Evolutionary conservation across 1,140 invertebrate species (phyloP).

Genomic region (Thaumatotibia leucotreta): DNA sequence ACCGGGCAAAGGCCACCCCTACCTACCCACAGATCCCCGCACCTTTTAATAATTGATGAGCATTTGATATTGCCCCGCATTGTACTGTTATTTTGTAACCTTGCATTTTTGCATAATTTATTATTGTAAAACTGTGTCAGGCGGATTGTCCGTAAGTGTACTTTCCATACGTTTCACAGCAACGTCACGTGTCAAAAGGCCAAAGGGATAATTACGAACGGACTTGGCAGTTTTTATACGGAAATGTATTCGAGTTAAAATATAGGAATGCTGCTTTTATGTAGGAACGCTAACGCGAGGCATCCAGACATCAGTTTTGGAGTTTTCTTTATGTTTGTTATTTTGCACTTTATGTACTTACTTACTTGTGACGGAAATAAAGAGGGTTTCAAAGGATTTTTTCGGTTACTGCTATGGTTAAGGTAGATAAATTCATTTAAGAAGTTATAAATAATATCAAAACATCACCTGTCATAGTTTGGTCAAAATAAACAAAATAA

Average conservation of each 20-base stretch:
- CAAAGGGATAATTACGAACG: conserved; percentile 37
- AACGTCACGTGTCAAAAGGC: conserved; percentile 37
- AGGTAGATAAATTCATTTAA: too few species aligned
- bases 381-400: too few species aligned
- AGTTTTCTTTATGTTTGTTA: background rate
- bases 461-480: too few species aligned
- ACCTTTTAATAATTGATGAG: background rate
- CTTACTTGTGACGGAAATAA: too few species aligned
- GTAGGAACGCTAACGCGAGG: background rate
- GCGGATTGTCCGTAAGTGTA: conserved; percentile 1
- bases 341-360: too few species aligned
- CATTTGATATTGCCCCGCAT: background rate
- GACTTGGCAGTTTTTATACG: conserved; percentile 32
- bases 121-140: background rate
- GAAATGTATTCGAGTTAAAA: conserved; percentile 28
- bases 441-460: too few species aligned
- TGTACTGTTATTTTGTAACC: background rate
- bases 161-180: conserved; percentile 17
- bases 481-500: too few species aligned
- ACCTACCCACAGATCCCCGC: background rate
- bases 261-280: conserved; percentile 34
- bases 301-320: background rate
- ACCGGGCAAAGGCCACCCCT: background rate
- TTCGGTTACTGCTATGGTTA: too few species aligned
- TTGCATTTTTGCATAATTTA: conserved; percentile 10